These are phyloP conservation scores for Metopolophium dirhodum DNA, from an alignment of 1,140 invertebrate species.

Conservation along the genomic window DNA sequence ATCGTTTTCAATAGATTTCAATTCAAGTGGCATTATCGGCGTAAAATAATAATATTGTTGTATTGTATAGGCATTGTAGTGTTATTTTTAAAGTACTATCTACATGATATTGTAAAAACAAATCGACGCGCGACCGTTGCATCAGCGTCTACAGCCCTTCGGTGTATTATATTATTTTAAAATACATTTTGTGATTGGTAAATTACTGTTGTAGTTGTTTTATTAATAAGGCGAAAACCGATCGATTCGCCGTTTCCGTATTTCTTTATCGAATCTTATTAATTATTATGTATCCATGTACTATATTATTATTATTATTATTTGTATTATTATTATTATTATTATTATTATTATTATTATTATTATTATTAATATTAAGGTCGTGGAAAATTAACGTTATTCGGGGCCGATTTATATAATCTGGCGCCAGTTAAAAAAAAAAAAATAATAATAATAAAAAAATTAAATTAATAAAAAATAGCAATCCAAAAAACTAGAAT, in stretches of 20 bases:
- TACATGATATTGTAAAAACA: background rate
- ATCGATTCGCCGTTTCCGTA: background rate
- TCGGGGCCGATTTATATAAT: slow-evolving; percentile 15
- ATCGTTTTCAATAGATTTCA: background rate
- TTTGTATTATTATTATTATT: slow-evolving; percentile 33
- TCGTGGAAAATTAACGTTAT: slow-evolving; percentile 56
- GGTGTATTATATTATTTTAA: slow-evolving; percentile 40
- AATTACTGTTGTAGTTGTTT: background rate
- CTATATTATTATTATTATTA: slow-evolving; percentile 45
- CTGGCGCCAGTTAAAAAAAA: background rate
- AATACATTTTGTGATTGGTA: slow-evolving; percentile 49
- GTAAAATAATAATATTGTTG: background rate
- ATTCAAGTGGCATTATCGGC: background rate
- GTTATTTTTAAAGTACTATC: background rate
- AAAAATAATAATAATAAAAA: background rate
- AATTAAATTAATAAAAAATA: slow-evolving; percentile 33
- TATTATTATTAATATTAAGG: slow-evolving; percentile 51
- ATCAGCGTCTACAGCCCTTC: slow-evolving; percentile 14
- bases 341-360: slow-evolving; percentile 52
- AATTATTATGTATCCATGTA: slow-evolving; percentile 30
- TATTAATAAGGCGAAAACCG: slow-evolving; percentile 8
- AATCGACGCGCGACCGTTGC: background rate
- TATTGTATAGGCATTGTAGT: background rate
- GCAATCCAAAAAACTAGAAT: background rate
- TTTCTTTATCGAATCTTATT: slow-evolving; percentile 13